Base-by-base conservation (phyloP, 2,113 vertebrate species). In the Equus przewalskii region DNA sequence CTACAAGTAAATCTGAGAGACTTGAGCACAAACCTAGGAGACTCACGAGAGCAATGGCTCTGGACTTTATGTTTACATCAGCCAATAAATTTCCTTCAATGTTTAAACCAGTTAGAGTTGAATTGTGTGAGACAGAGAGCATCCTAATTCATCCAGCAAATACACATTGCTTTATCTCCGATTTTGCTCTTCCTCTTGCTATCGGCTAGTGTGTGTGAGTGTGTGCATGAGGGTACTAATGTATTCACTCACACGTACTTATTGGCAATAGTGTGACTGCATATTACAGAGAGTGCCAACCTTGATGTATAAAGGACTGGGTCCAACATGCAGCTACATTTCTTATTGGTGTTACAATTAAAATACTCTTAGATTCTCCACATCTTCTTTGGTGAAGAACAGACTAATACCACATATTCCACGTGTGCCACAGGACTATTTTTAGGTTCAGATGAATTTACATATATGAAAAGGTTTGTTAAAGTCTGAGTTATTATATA, bases 191-290 rank as follows among this genome's bases (percentile, higher is more conserved):
- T 24, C 58, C 36, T 33, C 28, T 44, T 36, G 28, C 7, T 79
- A 11, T 56, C 0, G 19, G 28, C 22, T 1, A 21, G 14, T 11
- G n/a, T 10, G 51, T 81, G 49, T 10, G 7, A 21, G 26, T 46
- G 28, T 19, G n/a, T 30, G 36, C 0, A 3, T 30, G 26, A 58
- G 36, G 46, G 4, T 24, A 30, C 13, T 24, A 19, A 79, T 22
- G 18, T 1, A 33, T 22, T 5, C 1, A 28, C 11, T 44, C 14
- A 21, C 1, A 6, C 3, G 33, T 7, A 33, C 12, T 9, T 44
- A 69, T 1, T 54, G 26, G 33, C 75, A 46, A 2, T 8, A 5
- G 0, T 5, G 15, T 49, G 28, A 21, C 14, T 49, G 4, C 2
- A 18, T 6, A 9, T 9, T 8, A 2, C 5, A 64, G 33, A 60